These are phyloP conservation scores for Hydroisotoma schaefferi DNA, from an alignment of 2,888 invertebrate genomes.

Conservation along the genomic window DNA sequence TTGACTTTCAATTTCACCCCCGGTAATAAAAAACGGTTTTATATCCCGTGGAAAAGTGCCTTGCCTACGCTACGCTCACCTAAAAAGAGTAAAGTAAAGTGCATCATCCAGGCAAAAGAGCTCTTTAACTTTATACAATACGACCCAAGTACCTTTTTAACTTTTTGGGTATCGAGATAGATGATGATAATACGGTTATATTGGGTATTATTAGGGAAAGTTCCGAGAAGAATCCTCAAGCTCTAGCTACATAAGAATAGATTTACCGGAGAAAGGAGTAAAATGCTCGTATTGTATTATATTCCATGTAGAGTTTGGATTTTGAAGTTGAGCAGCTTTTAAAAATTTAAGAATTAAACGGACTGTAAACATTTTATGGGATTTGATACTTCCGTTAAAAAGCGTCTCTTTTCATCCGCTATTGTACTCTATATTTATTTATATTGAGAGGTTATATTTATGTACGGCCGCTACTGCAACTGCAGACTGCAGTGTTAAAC, in stretches of 20 bases:
- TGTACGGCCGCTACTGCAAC: no score
- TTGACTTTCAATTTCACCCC: constrained; percentile 7
- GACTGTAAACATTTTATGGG: constrained; percentile 40
- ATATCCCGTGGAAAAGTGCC: background rate
- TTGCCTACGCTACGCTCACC: no score
- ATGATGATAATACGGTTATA: constrained; percentile 9
- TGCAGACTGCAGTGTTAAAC: no score
- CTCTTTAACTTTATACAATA: no score
- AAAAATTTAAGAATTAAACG: constrained; percentile 38
- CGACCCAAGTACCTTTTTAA: no score
- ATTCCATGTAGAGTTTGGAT: background rate
- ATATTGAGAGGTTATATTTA: no score
- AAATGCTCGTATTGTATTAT: no score
- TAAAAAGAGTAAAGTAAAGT: no score
- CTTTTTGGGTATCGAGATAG: background rate
- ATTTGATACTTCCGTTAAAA: constrained; percentile 39
- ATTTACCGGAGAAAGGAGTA: no score
- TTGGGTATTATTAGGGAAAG: background rate
- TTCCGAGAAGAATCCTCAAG: background rate
- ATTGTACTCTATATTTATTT: no score
- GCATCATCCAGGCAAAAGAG: no score
- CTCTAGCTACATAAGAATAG: background rate
- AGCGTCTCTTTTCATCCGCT: background rate
- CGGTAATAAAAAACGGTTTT: background rate
- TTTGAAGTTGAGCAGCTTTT: constrained; percentile 5